Conservation (phyloP, 1,140 invertebrate species). For the Fopius arisanus region DNA sequence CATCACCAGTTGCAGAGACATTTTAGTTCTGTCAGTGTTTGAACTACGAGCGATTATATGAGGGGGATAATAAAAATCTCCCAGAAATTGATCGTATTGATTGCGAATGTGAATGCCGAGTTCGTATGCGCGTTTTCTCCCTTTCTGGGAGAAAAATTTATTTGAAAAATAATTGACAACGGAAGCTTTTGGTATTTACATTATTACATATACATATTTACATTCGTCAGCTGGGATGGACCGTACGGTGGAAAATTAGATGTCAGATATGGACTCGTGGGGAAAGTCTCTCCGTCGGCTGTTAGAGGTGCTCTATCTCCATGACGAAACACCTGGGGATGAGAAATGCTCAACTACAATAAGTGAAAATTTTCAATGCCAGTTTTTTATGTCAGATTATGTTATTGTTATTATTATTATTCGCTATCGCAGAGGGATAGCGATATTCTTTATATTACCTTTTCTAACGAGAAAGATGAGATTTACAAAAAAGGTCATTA, state of each 20-base stretch:
- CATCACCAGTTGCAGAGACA: constrained; percentile 56
- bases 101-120: constrained; percentile 58
- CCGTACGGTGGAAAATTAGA: constrained; percentile 71
- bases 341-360: too few relatives aligned
- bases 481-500: too few relatives aligned
- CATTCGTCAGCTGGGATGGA: constrained; percentile 75
- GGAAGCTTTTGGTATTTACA: too few relatives aligned
- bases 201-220: constrained; percentile 52
- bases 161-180: too few relatives aligned
- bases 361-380: too few relatives aligned
- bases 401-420: too few relatives aligned
- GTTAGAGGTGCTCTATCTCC: constrained; percentile 76
- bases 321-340: constrained; percentile 72
- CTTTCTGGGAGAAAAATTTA: constrained; percentile 43
- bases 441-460: too few relatives aligned
- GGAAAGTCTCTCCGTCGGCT: constrained; percentile 55
- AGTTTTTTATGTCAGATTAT: too few relatives aligned
- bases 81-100: constrained; percentile 59
- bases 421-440: too few relatives aligned
- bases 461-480: too few relatives aligned
- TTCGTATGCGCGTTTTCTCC: constrained; percentile 59
- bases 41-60: constrained; percentile 67
- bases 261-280: constrained; percentile 68
- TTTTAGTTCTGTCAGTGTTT: constrained; percentile 67
- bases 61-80: constrained; percentile 49